A percentile compares a stretch with the other conserved stretches of the same genome.
These are phyloP conservation scores for Catharus bicknelli DNA, from an alignment of 2,113 vertebrate genomes.

Conservation along the genomic window DNA sequence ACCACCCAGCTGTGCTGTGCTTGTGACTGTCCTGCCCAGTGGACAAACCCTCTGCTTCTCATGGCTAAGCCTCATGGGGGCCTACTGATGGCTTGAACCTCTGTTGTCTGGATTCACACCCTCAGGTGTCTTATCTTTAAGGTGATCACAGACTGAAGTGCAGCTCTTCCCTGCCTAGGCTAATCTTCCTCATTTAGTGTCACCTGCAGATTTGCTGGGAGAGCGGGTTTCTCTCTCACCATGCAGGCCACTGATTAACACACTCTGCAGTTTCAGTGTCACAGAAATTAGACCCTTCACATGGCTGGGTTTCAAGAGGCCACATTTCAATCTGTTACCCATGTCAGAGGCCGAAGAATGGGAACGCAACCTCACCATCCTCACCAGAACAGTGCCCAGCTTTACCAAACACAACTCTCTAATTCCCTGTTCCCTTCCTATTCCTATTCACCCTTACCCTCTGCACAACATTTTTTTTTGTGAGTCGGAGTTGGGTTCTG, in stretches of 20 bases:
- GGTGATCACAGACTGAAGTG: neutral
- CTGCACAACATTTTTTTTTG: neutral
- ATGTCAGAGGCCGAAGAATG: neutral
- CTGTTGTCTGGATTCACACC: neutral
- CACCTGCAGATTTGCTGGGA: neutral
- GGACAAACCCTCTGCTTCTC: neutral
- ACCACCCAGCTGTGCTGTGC: neutral
- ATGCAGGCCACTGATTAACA: neutral
- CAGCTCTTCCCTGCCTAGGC: accelerated
- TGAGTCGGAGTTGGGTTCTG: neutral
- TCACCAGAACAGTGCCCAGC: neutral
- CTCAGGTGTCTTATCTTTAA: neutral
- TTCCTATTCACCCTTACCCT: neutral
- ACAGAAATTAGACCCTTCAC: neutral
- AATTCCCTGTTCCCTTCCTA: neutral
- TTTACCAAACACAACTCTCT: neutral
- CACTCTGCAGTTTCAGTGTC: neutral
- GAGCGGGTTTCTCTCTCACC: neutral
- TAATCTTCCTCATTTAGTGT: neutral
- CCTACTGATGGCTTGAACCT: neutral
- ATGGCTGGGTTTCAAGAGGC: neutral
- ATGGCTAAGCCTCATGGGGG: neutral
- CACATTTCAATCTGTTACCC: neutral
- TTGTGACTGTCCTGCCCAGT: neutral
- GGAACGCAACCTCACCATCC: neutral